These are phyloP conservation scores for Pogonophryne albipinna DNA, from an alignment of 2,797 vertebrate species.

Conservation along the genomic window DNA sequence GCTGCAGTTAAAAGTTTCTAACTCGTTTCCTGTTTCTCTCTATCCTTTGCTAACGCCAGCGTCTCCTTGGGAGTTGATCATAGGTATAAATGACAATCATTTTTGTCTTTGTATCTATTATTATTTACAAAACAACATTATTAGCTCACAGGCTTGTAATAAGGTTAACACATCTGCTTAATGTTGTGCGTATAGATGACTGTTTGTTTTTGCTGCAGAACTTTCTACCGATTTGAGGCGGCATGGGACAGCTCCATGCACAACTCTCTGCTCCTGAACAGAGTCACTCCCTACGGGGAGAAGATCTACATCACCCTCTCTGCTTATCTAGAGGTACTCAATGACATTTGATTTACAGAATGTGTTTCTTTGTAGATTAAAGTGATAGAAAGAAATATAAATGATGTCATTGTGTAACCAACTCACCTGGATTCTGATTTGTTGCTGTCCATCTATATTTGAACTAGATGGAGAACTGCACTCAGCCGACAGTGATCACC, in stretches of 20 bases:
- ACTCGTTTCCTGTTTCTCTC: slow-evolving; percentile 77
- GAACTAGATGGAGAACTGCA: slow-evolving; percentile 96
- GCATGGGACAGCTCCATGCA: slow-evolving; percentile 99
- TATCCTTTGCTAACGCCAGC: slow-evolving; percentile 84
- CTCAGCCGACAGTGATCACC: slow-evolving; percentile 96
- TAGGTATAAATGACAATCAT: slow-evolving; percentile 88
- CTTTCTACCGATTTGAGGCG: slow-evolving; percentile 95
- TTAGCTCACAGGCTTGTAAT: slow-evolving; percentile 10
- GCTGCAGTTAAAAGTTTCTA: slow-evolving; percentile 60
- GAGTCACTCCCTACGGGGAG: slow-evolving; percentile 97
- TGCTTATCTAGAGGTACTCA: slow-evolving; percentile 93
- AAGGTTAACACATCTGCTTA: background rate
- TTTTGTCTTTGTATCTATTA: slow-evolving; percentile 17
- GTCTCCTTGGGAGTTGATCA: slow-evolving; percentile 93
- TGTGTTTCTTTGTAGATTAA: background rate
- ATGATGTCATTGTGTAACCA: background rate
- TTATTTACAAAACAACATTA: slow-evolving; percentile 20
- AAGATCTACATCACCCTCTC: slow-evolving; percentile 99
- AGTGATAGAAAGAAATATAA: background rate
- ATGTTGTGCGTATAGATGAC: background rate
- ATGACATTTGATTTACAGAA: background rate
- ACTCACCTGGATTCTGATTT: slow-evolving; percentile 1
- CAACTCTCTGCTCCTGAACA: slow-evolving; percentile 97
- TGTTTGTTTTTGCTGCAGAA: slow-evolving; percentile 82
- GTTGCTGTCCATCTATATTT: slow-evolving; percentile 4